Base-by-base conservation (phyloP, 2,888 invertebrate species). In the Chesias legatella region DNA sequence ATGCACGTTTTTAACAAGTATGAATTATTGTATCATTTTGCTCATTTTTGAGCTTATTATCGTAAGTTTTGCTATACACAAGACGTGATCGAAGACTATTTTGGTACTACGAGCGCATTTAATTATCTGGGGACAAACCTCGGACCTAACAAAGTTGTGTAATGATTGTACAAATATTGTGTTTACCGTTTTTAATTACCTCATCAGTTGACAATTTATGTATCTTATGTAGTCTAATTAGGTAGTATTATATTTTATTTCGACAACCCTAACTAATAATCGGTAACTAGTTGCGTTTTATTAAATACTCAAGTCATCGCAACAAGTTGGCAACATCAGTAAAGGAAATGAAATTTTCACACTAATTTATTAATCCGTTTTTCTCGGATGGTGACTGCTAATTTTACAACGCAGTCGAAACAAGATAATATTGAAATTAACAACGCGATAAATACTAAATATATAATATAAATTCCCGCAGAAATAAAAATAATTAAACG, bases 151-250 rank as follows among this genome's bases (percentile, higher is more conserved):
- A 56, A 65, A 66, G 62, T 53, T 51, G 58, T 62, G 53, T 55
- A 67, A 64, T 58, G 42, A 37, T 63, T 76, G 76, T 78, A 78
- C 73, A 77, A 74, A 75, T 63, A 25, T 28, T 67, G 48, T 51
- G 62, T 74, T 74, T 60, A 67, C 65, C 53, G 59, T 58, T 59
- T 59, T 57, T 44, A 58, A 67, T 62, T 74, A 70, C 69, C 69
- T 69, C 67, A 63, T 57, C 54, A 59, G 60, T 58, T 48, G 53
- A 43, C 56, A 61, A 21, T 56, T 43, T 44, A 50, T 53, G 39
- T 47, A 48, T 53, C 24, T 8, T 53, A 44, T 47, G 40, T 28
- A 47, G 50, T 34, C 42, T 43, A 55, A 48, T 56, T 36, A 46
- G 48, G 37, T 35, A 43, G 29, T 31, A 33, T 33, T 20, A 10